Evolutionary conservation across 2,113 vertebrate species (phyloP), one percentile per base, ranked within the genome.

Genomic region (Pelobates fuscus): DNA sequence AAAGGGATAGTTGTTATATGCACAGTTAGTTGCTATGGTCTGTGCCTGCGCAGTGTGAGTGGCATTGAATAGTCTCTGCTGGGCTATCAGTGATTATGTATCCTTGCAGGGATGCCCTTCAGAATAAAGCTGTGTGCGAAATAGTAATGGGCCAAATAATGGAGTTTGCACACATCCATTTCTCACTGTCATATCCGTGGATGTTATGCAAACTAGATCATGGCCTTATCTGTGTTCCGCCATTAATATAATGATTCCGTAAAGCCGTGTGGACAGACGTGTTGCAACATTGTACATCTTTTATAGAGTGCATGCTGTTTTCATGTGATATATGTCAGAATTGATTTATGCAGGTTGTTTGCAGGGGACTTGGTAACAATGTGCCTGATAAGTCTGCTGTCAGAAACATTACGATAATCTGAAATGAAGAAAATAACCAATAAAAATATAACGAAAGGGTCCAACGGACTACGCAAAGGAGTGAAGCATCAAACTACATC

Each of bases 141-240:
- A 71, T 20, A 29, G 37, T 61, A 71, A 61, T 71, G 69, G 41
- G 69, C 18, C n/a, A 59, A 71, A 61, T 71, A 61, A 61, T 30
- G 24, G 24, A n/a, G n/a, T 55, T 21, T 24, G 15, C 37, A 46
- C 24, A 14, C 8, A 25, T 8, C 37, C 55, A 60, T 71, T 46
- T 25, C 18, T 60, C 69, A 60, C 30, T 71, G 57, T 46, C 67
- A 70, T 32, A 32, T 27, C 18, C 69, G 29, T 71, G n/a, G n/a
- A n/a, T 41, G 32, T 10, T 41, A 41, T 41, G 32, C 10, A 6
- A 41, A 41, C 32, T 41, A 41, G 32, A 41, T 41, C 46, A 49
- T 49, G 46, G 46, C 46, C 46, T 49, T 17, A 52, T 52, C 46
- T 17, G 17, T 52, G 18, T 52, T 52, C 59, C 57, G 5, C 32